Percentiles rank a stretch among this genome's conserved stretches.
Evolutionary conservation across 2,797 vertebrate genomes (phyloP).

Genomic region (Myotis findleyi): DNA sequence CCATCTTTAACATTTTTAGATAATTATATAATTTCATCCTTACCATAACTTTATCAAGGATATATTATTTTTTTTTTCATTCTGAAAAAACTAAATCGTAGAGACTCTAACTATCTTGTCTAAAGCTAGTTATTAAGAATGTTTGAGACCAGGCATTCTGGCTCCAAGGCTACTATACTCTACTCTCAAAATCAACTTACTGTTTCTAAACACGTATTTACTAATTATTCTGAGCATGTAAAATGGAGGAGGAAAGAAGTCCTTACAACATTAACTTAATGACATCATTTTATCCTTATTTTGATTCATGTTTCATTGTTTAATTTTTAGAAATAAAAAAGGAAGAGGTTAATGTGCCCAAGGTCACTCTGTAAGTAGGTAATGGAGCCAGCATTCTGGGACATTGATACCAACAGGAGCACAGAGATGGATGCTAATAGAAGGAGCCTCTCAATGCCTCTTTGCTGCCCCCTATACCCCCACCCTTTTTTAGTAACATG

Average conservation of each 20-base stretch:
- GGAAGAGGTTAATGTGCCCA: not conserved
- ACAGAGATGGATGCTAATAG: not conserved
- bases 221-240: not conserved
- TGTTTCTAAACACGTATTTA: not conserved
- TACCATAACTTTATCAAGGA: not conserved
- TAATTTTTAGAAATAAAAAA: slow-evolving; percentile 1
- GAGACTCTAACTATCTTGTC: not conserved
- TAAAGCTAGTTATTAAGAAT: not conserved
- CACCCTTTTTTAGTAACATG: not conserved
- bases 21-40: not conserved
- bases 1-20: not conserved
- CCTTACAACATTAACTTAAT: not conserved
- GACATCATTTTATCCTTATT: not conserved
- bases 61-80: not conserved
- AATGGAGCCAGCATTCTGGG: not conserved
- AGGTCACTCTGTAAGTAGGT: not conserved
- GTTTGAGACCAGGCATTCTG: not conserved
- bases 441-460: not conserved
- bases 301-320: not conserved
- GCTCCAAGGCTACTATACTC: not conserved
- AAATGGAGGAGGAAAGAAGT: not conserved
- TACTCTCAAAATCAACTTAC: not conserved
- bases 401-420: not conserved
- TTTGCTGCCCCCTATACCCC: not conserved
- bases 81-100: not conserved